Base-by-base conservation (phyloP, 2,888 invertebrate species). In the Lottia scabra region DNA sequence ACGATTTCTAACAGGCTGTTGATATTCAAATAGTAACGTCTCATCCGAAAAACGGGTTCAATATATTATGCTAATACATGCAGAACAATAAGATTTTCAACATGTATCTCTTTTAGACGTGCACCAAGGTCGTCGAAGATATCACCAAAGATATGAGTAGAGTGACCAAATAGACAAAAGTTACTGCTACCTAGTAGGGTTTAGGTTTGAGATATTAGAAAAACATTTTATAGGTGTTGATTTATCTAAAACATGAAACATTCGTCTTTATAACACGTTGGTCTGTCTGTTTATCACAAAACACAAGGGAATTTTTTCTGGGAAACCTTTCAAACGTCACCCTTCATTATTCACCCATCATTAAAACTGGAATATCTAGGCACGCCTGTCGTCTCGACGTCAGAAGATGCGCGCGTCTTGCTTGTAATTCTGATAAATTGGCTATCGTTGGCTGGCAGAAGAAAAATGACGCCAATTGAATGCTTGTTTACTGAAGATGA, bases 381-480 rank as follows among this genome's bases (percentile, higher is more conserved):
- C 56, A 56, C 56, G 56, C 56, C 56, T 56, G 56, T 56, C 23
- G 56, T 56, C 13, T 56, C 12, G 19, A 23, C 56, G 23, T 56
- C 56, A 56, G 56, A 56, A 56, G 12, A 23, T 23, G 56, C 56
- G 56, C 56, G 56, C 56, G 56, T 23, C 19, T 23, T 19, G 56
- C 56, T 23, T 56, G 56, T 56, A 56, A 23, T 23, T 19, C 56
- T 56, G 56, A 19, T 56, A 56, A 56, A 56, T 56, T 56, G 56
- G 19, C 56, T 56, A 56, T 56, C 56, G 56, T 56, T 56, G 12
- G 19, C 23, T 56, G 23, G 13, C 10, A 19, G 19, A 19, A 56
- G 56, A 56, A 56, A 56, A 56, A 56, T 56, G 56, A 56, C 56
- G 56, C 56, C 56, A 56, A 56, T 56, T 56, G 56, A 56, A 56